A percentile compares a stretch with the other conserved stretches of the same genome.
phyloP scores from a whole-genome alignment of 2,797 vertebrate species.

The Mareca penelope region DNA sequence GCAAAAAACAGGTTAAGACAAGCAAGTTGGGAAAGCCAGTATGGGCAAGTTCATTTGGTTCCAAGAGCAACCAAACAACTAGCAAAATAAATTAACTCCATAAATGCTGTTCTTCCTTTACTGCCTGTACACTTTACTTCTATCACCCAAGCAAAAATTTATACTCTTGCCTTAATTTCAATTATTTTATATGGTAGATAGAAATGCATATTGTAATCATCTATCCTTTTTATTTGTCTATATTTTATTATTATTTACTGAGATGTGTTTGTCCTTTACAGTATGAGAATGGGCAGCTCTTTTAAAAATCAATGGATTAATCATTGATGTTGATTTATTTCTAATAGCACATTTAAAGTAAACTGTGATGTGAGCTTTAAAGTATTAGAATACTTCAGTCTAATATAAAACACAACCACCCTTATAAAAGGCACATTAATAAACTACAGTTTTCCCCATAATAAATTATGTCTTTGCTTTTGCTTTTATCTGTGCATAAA shows the following conservation, averaged over 20 bases:
- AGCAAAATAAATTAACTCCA: neutral
- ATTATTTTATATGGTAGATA: neutral
- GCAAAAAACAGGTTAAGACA: slow-evolving; percentile 27
- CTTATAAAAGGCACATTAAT: neutral
- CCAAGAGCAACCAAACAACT: neutral
- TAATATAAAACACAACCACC: neutral
- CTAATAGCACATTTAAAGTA: neutral
- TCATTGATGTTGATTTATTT: neutral
- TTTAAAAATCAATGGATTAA: neutral
- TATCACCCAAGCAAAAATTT: neutral
- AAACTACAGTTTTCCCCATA: neutral
- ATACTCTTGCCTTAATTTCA: neutral
- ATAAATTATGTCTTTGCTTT: neutral
- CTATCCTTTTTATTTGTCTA: neutral
- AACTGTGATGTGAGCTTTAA: neutral
- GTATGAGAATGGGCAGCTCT: neutral
- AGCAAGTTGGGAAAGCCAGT: neutral
- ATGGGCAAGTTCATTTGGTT: neutral
- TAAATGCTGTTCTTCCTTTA: neutral
- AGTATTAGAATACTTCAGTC: neutral
- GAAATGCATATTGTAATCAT: neutral
- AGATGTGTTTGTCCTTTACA: neutral
- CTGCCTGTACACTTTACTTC: neutral
- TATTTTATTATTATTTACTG: neutral
- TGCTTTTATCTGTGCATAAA: neutral